phyloP scores from a whole-genome alignment of 1,140 invertebrate species.

The Adoxophyes honmai region DNA sequence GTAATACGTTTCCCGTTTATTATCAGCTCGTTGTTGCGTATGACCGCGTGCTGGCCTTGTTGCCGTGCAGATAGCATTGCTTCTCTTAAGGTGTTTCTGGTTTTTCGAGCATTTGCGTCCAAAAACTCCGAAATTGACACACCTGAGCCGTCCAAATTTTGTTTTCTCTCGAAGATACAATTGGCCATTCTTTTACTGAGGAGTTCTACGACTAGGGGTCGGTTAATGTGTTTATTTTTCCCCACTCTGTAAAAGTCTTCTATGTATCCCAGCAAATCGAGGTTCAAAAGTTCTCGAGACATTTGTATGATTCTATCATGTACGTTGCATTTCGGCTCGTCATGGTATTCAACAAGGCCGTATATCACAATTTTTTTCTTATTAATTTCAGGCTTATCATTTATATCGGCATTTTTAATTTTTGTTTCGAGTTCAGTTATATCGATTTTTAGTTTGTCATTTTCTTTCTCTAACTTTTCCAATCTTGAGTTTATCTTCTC shows the following conservation, averaged over 20 bases:
- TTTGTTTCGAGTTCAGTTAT: neutral
- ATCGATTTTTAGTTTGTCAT: neutral
- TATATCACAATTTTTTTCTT: neutral
- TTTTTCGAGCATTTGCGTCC: neutral
- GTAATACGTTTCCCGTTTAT: neutral
- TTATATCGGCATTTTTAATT: neutral
- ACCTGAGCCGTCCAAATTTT: neutral
- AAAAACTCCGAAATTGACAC: constrained; percentile 18
- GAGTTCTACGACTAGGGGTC: constrained; percentile 16
- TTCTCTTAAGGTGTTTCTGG: neutral
- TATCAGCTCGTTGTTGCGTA: neutral
- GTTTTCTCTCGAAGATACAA: constrained; percentile 2
- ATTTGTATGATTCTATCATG: neutral
- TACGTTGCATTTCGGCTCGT: neutral
- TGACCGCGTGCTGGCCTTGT: neutral
- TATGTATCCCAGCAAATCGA: neutral
- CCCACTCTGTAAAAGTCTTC: no score
- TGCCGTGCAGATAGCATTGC: neutral
- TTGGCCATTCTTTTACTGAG: constrained; percentile 18
- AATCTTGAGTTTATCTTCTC: neutral
- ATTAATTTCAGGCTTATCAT: neutral
- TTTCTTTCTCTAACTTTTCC: neutral
- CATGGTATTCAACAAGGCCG: neutral
- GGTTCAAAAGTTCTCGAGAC: neutral
- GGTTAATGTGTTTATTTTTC: no score